phyloP scores from a whole-genome alignment of 2,113 vertebrate species.

The Abramis brama region DNA sequence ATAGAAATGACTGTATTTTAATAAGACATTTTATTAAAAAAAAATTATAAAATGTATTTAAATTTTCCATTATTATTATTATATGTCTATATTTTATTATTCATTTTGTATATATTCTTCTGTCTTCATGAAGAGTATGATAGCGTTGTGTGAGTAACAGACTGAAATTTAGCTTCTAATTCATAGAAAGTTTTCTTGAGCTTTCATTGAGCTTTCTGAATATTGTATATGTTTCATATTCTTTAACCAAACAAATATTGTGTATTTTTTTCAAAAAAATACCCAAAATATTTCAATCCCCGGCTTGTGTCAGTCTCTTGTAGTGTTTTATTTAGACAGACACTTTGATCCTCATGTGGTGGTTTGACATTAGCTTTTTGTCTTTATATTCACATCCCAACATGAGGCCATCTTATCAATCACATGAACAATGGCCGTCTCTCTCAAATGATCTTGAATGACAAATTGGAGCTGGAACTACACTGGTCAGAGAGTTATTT shows the following conservation, averaged over 20 bases:
- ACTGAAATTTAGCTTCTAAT: not conserved
- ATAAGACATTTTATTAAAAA: not conserved
- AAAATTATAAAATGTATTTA: no score
- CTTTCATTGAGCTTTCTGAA: not conserved
- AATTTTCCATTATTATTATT: not conserved
- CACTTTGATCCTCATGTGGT: not conserved
- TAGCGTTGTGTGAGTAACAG: not conserved
- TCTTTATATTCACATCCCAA: conserved; percentile 44
- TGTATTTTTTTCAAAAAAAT: not conserved
- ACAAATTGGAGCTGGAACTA: conserved; percentile 67
- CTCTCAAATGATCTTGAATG: conserved; percentile 56
- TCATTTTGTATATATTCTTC: not conserved
- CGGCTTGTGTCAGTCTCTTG: not conserved
- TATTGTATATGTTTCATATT: not conserved
- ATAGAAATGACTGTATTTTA: not conserved
- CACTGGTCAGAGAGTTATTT: conserved; percentile 49
- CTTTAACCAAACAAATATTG: not conserved
- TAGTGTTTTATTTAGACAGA: conserved; percentile 29
- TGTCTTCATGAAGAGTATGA: no score
- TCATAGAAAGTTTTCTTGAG: not conserved
- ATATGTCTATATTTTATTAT: not conserved
- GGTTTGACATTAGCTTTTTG: not conserved
- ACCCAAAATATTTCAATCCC: not conserved
- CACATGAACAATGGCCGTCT: conserved; percentile 59
- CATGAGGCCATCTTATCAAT: conserved; percentile 57